Conservation (phyloP, 2,113 vertebrate species). For the Colaptes auratus region DNA sequence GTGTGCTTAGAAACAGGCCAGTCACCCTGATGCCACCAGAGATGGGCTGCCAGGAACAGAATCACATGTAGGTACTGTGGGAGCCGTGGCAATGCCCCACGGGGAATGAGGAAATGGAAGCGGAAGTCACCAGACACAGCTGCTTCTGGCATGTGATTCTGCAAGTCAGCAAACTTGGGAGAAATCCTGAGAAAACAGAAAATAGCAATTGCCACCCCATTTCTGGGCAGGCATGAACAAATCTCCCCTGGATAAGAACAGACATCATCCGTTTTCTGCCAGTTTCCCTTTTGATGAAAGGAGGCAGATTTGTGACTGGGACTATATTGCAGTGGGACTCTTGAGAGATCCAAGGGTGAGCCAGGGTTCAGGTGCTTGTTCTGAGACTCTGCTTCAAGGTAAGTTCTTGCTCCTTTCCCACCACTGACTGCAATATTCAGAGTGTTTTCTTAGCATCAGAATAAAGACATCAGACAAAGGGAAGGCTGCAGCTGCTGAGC, state of each 20-base stretch:
- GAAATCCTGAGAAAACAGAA: background rate
- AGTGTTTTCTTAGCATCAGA: background rate
- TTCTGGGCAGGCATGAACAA: background rate
- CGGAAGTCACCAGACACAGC: background rate
- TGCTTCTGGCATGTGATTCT: background rate
- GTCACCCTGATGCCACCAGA: background rate
- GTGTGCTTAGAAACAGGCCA: background rate
- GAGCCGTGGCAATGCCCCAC: background rate
- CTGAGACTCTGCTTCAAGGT: background rate
- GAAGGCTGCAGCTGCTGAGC: background rate
- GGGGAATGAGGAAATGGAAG: slow-evolving; percentile 11
- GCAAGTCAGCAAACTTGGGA: background rate
- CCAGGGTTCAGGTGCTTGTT: background rate
- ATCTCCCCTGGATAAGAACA: background rate
- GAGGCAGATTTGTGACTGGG: accelerated
- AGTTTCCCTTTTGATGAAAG: background rate
- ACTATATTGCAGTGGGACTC: background rate
- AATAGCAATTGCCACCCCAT: background rate
- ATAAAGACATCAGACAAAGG: background rate
- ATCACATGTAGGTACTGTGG: accelerated
- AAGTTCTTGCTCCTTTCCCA: background rate
- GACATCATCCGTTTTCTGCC: background rate
- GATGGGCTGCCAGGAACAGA: background rate
- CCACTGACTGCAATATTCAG: background rate
- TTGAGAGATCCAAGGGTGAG: background rate